Evolutionary conservation across 2,888 invertebrate genomes (phyloP).

Genomic region (Phalera bucephala): DNA sequence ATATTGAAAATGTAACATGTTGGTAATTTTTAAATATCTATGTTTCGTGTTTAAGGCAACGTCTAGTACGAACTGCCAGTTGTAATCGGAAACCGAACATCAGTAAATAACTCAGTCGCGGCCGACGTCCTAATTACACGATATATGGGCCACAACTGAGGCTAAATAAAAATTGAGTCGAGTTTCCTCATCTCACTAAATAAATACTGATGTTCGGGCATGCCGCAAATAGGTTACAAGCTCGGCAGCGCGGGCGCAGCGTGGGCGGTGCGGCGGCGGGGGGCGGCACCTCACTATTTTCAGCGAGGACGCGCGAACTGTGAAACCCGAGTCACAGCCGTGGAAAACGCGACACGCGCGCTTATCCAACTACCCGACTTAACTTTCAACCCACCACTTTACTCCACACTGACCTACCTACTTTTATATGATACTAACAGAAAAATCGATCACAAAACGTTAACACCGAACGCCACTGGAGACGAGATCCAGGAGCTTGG

Average conservation of each 20-base stretch:
- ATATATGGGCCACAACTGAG: constrained; percentile 69
- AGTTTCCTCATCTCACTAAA: constrained; percentile 79
- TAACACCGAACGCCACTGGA: constrained; percentile 38
- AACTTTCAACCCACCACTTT: constrained; percentile 28
- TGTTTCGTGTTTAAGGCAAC: too few species aligned
- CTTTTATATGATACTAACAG: constrained; percentile 9
- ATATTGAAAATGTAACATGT: too few species aligned
- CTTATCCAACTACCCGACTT: constrained; percentile 30
- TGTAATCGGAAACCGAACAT: constrained; percentile 43
- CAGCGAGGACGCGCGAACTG: constrained; percentile 73
- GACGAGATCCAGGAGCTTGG: constrained; percentile 53
- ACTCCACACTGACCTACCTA: constrained; percentile 21
- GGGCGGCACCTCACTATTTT: constrained; percentile 66
- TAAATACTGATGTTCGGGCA: constrained; percentile 73
- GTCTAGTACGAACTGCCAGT: constrained; percentile 8
- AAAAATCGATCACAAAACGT: constrained; percentile 38
- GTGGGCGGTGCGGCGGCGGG: constrained; percentile 39
- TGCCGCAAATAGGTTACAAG: constrained; percentile 78
- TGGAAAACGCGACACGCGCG: constrained; percentile 38
- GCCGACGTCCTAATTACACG: constrained; percentile 58
- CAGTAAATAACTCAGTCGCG: constrained; percentile 29
- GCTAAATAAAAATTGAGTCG: constrained; percentile 71
- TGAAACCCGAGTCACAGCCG: constrained; percentile 76
- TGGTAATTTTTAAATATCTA: too few species aligned
- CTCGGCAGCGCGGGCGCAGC: constrained; percentile 40